phyloP scores from a whole-genome alignment of 2,888 invertebrate species.

The Plagiodera versicolora region DNA sequence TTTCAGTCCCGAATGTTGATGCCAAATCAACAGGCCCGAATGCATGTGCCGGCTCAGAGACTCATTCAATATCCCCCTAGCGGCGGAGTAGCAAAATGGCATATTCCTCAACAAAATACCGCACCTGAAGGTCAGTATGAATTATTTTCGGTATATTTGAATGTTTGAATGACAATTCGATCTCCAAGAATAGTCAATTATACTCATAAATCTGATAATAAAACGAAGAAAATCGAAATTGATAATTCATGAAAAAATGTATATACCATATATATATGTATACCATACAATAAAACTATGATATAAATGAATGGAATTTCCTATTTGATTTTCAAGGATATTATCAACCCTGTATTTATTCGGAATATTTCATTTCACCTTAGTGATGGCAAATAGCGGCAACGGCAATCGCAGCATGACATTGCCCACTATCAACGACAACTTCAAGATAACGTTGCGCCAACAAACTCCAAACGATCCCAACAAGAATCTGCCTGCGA shows the following conservation, averaged over 20 bases:
- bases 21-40: conserved; percentile 32
- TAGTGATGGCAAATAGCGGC: conserved; percentile 13
- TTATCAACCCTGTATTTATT: too few relatives aligned
- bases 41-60: conserved; percentile 35
- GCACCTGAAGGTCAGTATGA: conserved; percentile 23
- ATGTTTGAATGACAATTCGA: too few relatives aligned
- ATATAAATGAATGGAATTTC: too few relatives aligned
- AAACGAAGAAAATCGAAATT: too few relatives aligned
- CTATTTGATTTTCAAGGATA: too few relatives aligned
- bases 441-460: conserved; percentile 72
- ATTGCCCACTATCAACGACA: conserved; percentile 57
- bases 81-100: conserved; percentile 63
- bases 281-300: too few relatives aligned
- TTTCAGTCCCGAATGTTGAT: conserved; percentile 16
- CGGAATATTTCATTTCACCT: too few relatives aligned
- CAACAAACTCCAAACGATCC: conserved; percentile 42
- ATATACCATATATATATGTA: too few relatives aligned
- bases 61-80: conserved; percentile 35
- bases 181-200: too few relatives aligned
- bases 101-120: conserved; percentile 67
- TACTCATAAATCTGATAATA: too few relatives aligned
- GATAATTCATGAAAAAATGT: too few relatives aligned
- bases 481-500: conserved; percentile 48
- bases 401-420: conserved; percentile 37
- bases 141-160: too few relatives aligned